Evolutionary conservation across 2,797 vertebrate genomes (phyloP).

Genomic region (Cryptoprocta ferox): DNA sequence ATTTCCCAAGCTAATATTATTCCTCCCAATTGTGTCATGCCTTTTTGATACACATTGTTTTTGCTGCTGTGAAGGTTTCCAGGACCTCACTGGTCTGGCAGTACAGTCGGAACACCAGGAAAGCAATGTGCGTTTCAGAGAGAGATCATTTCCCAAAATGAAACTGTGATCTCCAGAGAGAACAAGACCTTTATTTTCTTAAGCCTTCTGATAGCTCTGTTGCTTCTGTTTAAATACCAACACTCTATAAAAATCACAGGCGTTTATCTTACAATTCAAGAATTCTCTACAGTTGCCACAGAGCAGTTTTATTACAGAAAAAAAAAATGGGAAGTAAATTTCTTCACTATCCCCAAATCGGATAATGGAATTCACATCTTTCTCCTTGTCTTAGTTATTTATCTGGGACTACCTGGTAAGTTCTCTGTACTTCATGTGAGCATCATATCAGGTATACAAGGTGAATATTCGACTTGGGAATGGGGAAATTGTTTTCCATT

Average conservation of each 20-base stretch:
- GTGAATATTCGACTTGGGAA: neutral
- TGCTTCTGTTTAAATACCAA: slow-evolving; percentile 75
- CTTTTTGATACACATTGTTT: neutral
- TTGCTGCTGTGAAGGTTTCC: neutral
- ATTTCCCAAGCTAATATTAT: slow-evolving; percentile 17
- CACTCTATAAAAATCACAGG: slow-evolving; percentile 67
- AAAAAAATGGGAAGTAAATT: slow-evolving; percentile 32
- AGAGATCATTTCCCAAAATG: slow-evolving; percentile 62
- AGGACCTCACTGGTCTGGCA: neutral
- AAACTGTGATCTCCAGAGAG: slow-evolving; percentile 58
- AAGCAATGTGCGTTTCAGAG: slow-evolving; percentile 47
- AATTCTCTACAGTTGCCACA: slow-evolving; percentile 58
- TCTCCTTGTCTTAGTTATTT: slow-evolving; percentile 39
- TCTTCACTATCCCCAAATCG: slow-evolving; percentile 56
- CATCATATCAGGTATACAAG: slow-evolving; percentile 26
- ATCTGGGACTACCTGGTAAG: slow-evolving; percentile 26
- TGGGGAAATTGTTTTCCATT: neutral
- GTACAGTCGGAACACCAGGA: neutral
- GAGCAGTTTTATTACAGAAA: slow-evolving; percentile 60
- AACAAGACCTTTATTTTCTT: slow-evolving; percentile 70
- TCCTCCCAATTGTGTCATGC: neutral
- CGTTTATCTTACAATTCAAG: slow-evolving; percentile 72
- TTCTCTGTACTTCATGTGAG: neutral
- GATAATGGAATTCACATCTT: slow-evolving; percentile 50
- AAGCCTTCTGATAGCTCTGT: slow-evolving; percentile 37